These are phyloP conservation scores for Periparus ater DNA, from an alignment of 2,797 vertebrate genomes.

Conservation along the genomic window DNA sequence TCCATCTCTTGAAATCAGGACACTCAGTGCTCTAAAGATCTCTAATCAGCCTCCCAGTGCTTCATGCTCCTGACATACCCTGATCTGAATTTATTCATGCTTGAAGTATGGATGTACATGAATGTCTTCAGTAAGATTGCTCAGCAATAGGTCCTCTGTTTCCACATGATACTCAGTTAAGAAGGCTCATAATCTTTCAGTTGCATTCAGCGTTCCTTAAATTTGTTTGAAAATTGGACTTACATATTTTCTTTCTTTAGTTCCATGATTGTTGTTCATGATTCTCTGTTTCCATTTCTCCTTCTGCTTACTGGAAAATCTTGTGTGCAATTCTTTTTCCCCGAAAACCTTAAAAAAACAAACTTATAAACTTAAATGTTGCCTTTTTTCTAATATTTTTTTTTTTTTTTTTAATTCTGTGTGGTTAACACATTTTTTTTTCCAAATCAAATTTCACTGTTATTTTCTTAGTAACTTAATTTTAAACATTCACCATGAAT, in stretches of 20 bases:
- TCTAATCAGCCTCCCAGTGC: background rate
- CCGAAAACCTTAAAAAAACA: background rate
- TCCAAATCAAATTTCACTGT: background rate
- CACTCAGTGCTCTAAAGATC: background rate
- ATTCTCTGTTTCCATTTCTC: background rate
- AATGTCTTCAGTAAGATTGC: background rate
- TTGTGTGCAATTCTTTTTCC: background rate
- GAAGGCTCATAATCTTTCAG: background rate
- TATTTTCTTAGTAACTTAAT: background rate
- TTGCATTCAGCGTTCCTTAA: background rate
- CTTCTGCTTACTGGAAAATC: background rate
- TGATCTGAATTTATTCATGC: background rate
- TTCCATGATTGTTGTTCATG: background rate
- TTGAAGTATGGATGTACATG: background rate
- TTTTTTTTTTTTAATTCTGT: background rate
- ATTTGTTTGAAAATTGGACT: background rate
- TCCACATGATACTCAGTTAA: background rate
- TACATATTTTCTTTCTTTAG: background rate
- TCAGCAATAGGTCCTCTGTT: background rate
- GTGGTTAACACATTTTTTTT: background rate
- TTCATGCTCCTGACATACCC: background rate
- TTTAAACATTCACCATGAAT: background rate
- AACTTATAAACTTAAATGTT: background rate
- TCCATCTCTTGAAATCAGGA: background rate
- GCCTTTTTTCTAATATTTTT: background rate